These are phyloP conservation scores for Sphenodon punctatus DNA, from an alignment of 2,797 vertebrate genomes.

Conservation along the genomic window DNA sequence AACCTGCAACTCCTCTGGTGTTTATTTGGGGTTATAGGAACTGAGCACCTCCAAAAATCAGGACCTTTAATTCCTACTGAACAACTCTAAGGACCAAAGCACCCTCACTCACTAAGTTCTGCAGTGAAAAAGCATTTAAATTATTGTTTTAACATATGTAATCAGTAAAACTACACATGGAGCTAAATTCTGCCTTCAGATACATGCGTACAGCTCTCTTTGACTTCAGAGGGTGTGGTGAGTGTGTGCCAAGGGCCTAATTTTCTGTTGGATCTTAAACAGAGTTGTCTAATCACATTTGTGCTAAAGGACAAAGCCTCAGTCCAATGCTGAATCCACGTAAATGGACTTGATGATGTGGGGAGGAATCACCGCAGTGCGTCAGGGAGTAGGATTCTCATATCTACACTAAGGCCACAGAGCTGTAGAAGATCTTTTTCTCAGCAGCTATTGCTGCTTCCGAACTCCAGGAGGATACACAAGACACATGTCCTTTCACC, in stretches of 20 bases:
- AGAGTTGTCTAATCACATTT: not conserved
- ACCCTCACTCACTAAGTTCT: not conserved
- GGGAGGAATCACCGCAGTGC: not conserved
- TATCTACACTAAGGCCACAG: not conserved
- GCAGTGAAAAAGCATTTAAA: not conserved
- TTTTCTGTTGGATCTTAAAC: too few relatives aligned
- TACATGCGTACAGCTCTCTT: not conserved
- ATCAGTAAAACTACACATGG: not conserved
- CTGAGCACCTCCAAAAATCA: not conserved
- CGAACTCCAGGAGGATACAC: not conserved
- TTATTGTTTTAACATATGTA: not conserved
- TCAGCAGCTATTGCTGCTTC: not conserved
- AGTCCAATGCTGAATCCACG: not conserved
- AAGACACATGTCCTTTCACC: not conserved
- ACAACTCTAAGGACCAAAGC: not conserved
- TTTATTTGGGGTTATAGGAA: not conserved
- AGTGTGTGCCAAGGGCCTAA: rapidly evolving
- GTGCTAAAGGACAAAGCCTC: not conserved
- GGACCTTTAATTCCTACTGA: not conserved
- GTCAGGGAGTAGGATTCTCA: not conserved
- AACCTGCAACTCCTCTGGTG: not conserved
- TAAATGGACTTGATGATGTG: not conserved
- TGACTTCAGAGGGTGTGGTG: not conserved
- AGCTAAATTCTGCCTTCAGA: not conserved
- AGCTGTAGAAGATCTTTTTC: not conserved